Percentiles rank a stretch among this genome's conserved stretches.
These are phyloP conservation scores for Excalfactoria chinensis DNA, from an alignment of 2,113 vertebrate genomes.

Conservation along the genomic window DNA sequence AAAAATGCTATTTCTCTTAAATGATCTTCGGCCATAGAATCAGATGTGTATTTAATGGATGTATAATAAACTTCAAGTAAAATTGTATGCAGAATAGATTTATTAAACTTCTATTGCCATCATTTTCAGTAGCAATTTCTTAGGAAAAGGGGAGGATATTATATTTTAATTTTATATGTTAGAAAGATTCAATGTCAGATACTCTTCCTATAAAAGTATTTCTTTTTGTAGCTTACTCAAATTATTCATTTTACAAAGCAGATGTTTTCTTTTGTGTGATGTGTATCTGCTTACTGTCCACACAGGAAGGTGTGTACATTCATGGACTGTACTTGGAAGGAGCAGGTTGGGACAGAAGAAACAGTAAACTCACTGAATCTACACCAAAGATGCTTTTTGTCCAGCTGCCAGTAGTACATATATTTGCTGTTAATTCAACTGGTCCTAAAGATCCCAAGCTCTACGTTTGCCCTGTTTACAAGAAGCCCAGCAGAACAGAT, in stretches of 20 bases:
- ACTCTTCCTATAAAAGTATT: neutral
- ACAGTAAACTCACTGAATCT: conserved; percentile 75
- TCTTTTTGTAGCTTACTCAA: neutral
- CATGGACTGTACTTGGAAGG: conserved; percentile 81
- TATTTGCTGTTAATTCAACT: conserved; percentile 78
- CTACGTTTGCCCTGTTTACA: conserved; percentile 83
- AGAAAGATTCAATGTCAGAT: neutral
- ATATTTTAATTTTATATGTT: neutral
- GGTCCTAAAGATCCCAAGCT: conserved; percentile 75
- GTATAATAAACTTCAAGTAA: neutral
- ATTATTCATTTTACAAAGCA: neutral
- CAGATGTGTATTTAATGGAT: neutral
- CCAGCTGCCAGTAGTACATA: conserved; percentile 77
- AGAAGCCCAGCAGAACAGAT: conserved; percentile 79
- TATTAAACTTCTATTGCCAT: neutral
- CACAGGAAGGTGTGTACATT: conserved; percentile 82
- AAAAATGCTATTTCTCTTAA: neutral
- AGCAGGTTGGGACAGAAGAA: conserved; percentile 80
- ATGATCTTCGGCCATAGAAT: neutral
- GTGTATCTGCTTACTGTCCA: neutral
- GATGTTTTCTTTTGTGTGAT: neutral
- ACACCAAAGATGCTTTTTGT: conserved; percentile 81
- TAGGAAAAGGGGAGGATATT: neutral
- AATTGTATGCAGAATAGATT: neutral
- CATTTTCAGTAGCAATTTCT: neutral